Conservation (phyloP, 2,113 vertebrate species). For the Phycodurus eques region DNA sequence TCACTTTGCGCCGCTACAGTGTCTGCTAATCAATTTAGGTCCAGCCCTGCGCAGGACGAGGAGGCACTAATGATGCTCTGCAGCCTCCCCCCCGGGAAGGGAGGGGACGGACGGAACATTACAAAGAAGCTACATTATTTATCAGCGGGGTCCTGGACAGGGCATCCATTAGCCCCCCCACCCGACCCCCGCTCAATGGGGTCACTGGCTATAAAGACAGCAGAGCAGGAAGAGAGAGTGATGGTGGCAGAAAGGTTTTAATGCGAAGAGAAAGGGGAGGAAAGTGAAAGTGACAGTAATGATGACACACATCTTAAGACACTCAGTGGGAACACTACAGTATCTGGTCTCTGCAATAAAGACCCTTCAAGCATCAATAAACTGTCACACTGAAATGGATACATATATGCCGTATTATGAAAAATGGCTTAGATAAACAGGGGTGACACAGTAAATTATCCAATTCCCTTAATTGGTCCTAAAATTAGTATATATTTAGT, state of each 20-base stretch:
- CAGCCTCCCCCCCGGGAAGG: conserved; percentile 73
- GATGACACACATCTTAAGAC: conserved; percentile 35
- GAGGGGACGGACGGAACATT: conserved; percentile 80
- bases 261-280: conserved; percentile 28
- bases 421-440: no score
- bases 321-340: conserved; percentile 4
- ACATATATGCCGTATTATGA: no score
- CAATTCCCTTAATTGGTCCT: no score
- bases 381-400: no score
- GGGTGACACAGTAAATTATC: no score
- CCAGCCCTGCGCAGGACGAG: conserved; percentile 84
- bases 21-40: conserved; percentile 99
- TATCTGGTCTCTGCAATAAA: not conserved
- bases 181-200: conserved; percentile 87
- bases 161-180: conserved; percentile 95
- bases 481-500: no score
- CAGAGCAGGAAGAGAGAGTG: conserved; percentile 59
- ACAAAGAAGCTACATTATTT: conserved; percentile 99
- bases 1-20: conserved; percentile 96
- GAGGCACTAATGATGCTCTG: conserved; percentile 99
- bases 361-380: not conserved
- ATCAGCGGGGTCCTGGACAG: conserved; percentile 92
- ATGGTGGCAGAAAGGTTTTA: conserved; percentile 32
- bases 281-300: conserved; percentile 41
- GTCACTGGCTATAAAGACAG: conserved; percentile 73